Conservation (phyloP, 2,888 invertebrate species). For the Drosophila seclusa region DNA sequence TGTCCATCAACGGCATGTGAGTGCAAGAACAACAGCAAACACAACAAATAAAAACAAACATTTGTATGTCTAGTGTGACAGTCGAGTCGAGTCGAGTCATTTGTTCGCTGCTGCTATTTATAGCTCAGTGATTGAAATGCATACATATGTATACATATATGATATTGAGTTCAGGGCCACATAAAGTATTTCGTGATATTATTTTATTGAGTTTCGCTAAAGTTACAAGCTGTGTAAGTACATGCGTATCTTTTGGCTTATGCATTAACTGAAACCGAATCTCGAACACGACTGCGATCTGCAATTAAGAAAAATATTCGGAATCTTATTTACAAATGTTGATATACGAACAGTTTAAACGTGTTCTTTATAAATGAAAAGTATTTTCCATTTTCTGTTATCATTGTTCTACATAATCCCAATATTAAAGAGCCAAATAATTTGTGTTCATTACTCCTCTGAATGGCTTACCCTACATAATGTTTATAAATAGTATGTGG, state of each 20-base stretch:
- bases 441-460: not conserved
- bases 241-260: not conserved
- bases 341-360: not conserved
- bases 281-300: not conserved
- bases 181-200: not conserved
- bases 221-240: not conserved
- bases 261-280: not conserved
- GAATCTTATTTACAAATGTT: not conserved
- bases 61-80: constrained; percentile 40
- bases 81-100: constrained; percentile 12
- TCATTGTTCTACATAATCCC: not conserved
- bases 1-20: constrained; percentile 52
- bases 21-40: not conserved
- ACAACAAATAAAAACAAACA: constrained; percentile 23
- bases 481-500: not conserved
- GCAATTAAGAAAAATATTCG: not conserved
- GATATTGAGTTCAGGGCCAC: not conserved
- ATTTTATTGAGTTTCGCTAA: not conserved
- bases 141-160: not conserved
- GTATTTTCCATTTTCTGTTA: not conserved
- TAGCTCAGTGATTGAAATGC: constrained; percentile 29
- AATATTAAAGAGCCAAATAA: not conserved
- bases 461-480: not conserved
- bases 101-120: constrained; percentile 32
- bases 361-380: not conserved